phyloP scores from a whole-genome alignment of 2,113 vertebrate species.

The Paracanthobrama guichenoti region DNA sequence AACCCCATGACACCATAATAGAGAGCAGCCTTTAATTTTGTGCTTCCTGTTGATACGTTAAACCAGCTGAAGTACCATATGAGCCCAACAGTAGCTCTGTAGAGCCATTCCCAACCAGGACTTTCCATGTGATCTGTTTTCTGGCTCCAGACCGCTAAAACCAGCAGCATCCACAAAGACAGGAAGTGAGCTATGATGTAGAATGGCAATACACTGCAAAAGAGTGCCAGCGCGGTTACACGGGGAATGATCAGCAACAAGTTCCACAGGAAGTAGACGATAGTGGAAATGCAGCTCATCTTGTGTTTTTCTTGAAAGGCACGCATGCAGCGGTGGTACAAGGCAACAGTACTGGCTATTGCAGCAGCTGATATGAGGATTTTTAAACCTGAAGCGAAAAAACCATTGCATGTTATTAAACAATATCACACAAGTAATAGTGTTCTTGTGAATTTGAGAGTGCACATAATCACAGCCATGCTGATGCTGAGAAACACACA shows the following conservation, averaged over 20 bases:
- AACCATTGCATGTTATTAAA: neutral
- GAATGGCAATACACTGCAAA: slow-evolving; percentile 68
- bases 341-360: slow-evolving; percentile 77
- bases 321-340: slow-evolving; percentile 80
- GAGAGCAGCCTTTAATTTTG: slow-evolving; percentile 65
- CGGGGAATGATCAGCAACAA: slow-evolving; percentile 78
- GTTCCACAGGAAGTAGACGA: slow-evolving; percentile 81
- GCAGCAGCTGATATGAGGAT: slow-evolving; percentile 68
- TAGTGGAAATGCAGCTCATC: slow-evolving; percentile 63
- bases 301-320: slow-evolving; percentile 68
- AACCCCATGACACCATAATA: slow-evolving; percentile 76
- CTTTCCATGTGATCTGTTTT: slow-evolving; percentile 78
- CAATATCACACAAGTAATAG: neutral
- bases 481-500: neutral
- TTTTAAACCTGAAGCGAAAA: slow-evolving; percentile 69
- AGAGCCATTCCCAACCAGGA: slow-evolving; percentile 68
- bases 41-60: slow-evolving; percentile 71
- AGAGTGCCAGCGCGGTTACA: slow-evolving; percentile 72
- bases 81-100: slow-evolving; percentile 73
- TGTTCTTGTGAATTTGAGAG: neutral
- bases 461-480: neutral
- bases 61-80: slow-evolving; percentile 89
- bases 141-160: slow-evolving; percentile 79
- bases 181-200: slow-evolving; percentile 72
- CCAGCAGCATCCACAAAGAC: slow-evolving; percentile 72